Conservation (phyloP, 2,888 invertebrate genomes). For the Stenodema calcarata region DNA sequence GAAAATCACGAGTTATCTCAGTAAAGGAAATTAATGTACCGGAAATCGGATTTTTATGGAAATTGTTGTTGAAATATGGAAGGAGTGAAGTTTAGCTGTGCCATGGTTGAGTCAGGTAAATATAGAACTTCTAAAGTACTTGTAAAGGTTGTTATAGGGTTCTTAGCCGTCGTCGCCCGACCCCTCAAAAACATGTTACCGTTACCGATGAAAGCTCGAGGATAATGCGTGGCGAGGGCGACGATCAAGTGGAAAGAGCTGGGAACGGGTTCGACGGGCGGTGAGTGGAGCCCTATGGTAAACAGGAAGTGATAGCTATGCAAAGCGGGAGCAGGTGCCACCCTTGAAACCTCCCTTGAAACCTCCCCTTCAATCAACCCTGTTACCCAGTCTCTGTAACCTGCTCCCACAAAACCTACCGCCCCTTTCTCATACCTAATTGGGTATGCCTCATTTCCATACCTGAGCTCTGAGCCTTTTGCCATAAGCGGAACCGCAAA, state of each 20-base stretch:
- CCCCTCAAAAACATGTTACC: neutral
- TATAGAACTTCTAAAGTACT: no score
- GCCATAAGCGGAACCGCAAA: no score
- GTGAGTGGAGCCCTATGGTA: conserved; percentile 10
- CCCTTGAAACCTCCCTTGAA: neutral
- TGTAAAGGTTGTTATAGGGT: no score
- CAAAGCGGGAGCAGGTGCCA: neutral
- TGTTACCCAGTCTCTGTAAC: neutral
- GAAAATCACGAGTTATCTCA: no score
- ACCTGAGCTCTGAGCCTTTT: neutral
- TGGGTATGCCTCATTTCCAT: neutral
- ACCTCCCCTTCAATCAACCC: conserved; percentile 12
- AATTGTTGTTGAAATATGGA: no score
- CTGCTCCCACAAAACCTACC: neutral
- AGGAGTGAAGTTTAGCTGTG: no score
- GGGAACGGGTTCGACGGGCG: neutral
- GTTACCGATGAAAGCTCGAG: neutral
- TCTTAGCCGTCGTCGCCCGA: no score
- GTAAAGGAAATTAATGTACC: no score
- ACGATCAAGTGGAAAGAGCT: neutral
- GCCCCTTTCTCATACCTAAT: neutral
- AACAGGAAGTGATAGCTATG: conserved; percentile 34
- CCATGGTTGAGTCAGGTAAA: no score
- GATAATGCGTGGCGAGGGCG: neutral
- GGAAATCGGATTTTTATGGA: no score